Base-by-base conservation (phyloP, 2,113 vertebrate genomes). In the Otocyon megalotis region DNA sequence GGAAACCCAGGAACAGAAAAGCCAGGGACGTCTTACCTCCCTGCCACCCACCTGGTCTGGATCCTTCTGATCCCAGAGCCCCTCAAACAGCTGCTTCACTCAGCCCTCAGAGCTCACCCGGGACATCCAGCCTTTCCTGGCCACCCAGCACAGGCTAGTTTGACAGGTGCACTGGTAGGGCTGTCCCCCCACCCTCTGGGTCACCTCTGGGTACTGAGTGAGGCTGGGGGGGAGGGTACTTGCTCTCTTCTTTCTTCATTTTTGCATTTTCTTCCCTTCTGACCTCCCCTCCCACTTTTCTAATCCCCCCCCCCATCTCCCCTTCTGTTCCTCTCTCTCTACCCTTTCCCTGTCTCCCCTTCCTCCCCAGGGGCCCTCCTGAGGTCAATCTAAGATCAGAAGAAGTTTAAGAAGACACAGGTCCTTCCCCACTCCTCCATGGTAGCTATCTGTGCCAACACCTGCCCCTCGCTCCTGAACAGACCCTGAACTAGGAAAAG, bases 231-330 rank as follows among this genome's bases (percentile, higher is more conserved):
- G 0, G 0, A 30, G 30, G 35, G 5, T 7, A 1, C 65, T 30
- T 71, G 17, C 69, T 67, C 58, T 79, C 56, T 63, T 77, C n/a
- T 43, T 7, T 54, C 28, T 69, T 84, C 32, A 12, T 76, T 94
- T 76, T 94, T 95, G 17, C 26, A 24, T 58, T 48, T 53, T 28
- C 88, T 54, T 74, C 79, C 24, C 65, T 67, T 56, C 60, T 19
- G 48, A 79, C 17, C 24, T 86, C 26, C 60, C 32, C 96, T 97
- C 88, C 96, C 86, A 65, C 22, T 93, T 98, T 97, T 98, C 96
- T 97, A 98, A 97, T 37, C 16, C 30, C 20, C 16, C 30, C 20
- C 26, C 82, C 84, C 0, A 22, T 86, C 48, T 67, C 35, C 82
- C 76, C 94, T 90, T 43, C 69, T 74, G 87, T 26, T 88, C 81